phyloP scores from a whole-genome alignment of 2,113 vertebrate species.

The Halichoeres trimaculatus region DNA sequence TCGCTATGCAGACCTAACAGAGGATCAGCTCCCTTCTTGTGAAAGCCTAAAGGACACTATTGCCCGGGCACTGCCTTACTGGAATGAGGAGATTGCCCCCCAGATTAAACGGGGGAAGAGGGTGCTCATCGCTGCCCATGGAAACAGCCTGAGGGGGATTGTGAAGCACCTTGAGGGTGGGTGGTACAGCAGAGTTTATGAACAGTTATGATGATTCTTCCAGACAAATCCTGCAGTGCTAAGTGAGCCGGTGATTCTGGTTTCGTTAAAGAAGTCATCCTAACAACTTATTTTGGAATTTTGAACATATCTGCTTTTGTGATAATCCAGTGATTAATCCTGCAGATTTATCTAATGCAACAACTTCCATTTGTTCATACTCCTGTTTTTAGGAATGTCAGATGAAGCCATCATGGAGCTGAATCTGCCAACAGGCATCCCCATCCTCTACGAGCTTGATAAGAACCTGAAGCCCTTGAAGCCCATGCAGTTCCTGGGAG shows the following conservation, averaged over 20 bases:
- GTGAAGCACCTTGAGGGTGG: constrained; percentile 91
- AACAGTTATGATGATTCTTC: background rate
- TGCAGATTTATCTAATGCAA: background rate
- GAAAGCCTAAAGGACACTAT: constrained; percentile 96
- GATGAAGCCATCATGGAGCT: constrained; percentile 99
- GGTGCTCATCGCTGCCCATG: constrained; percentile 92
- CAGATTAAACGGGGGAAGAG: constrained; percentile 91
- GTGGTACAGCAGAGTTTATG: background rate
- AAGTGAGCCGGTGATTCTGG: background rate
- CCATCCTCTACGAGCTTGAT: constrained; percentile 96
- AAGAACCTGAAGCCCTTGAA: constrained; percentile 97
- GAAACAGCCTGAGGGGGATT: constrained; percentile 92
- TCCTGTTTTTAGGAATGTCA: constrained; percentile 84
- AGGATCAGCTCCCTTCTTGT: constrained; percentile 87
- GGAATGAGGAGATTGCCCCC: constrained; percentile 90
- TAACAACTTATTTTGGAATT: too few species aligned
- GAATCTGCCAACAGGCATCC: constrained; percentile 98
- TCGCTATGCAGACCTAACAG: constrained; percentile 85
- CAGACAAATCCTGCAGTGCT: background rate
- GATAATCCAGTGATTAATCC: background rate
- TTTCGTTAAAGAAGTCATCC: background rate
- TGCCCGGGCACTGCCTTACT: constrained; percentile 90
- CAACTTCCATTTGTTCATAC: background rate
- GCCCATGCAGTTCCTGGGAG: constrained; percentile 94
- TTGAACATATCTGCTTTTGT: too few species aligned